A percentile compares a stretch with the other conserved stretches of the same genome.
Evolutionary conservation across 2,113 vertebrate species (phyloP).

Genomic region (Hiodon tergisus): DNA sequence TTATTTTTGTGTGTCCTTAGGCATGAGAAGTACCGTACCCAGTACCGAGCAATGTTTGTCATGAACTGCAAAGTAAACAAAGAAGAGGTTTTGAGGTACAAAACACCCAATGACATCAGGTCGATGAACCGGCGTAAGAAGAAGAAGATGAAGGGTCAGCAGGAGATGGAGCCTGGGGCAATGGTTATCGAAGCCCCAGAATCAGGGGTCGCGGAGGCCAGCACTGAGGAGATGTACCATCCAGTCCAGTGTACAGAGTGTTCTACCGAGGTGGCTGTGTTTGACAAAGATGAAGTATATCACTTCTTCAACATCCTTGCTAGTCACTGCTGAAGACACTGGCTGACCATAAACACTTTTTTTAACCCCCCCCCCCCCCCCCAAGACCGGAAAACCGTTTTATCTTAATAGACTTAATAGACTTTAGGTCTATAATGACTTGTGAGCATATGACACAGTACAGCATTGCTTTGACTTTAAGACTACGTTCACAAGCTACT

Average conservation of each 20-base stretch:
- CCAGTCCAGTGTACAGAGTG: conserved; percentile 86
- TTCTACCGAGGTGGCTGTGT: conserved; percentile 86
- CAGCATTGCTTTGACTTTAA: too few species aligned
- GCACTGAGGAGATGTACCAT: conserved; percentile 73
- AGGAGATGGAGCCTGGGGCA: neutral
- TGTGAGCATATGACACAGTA: too few species aligned
- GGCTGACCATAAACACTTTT: neutral
- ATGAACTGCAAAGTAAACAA: conserved; percentile 90
- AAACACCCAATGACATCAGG: conserved; percentile 55
- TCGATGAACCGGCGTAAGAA: conserved; percentile 60
- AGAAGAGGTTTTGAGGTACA: conserved; percentile 80
- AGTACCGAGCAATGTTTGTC: conserved; percentile 97
- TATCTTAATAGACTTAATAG: neutral
- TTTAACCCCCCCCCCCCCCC: neutral
- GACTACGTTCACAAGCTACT: too few species aligned
- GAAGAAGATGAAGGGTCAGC: conserved; percentile 21
- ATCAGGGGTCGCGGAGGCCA: conserved; percentile 52
- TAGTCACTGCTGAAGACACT: conserved; percentile 73
- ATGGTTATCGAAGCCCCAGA: conserved; percentile 25
- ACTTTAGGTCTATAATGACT: too few species aligned
- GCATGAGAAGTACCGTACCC: conserved; percentile 89
- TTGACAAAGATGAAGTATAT: conserved; percentile 92
- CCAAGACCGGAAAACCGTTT: neutral
- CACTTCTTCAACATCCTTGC: conserved; percentile 94
- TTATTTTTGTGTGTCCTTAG: conserved; percentile 55